phyloP scores from a whole-genome alignment of 1,140 invertebrate genomes.

The Drosophila dunni region DNA sequence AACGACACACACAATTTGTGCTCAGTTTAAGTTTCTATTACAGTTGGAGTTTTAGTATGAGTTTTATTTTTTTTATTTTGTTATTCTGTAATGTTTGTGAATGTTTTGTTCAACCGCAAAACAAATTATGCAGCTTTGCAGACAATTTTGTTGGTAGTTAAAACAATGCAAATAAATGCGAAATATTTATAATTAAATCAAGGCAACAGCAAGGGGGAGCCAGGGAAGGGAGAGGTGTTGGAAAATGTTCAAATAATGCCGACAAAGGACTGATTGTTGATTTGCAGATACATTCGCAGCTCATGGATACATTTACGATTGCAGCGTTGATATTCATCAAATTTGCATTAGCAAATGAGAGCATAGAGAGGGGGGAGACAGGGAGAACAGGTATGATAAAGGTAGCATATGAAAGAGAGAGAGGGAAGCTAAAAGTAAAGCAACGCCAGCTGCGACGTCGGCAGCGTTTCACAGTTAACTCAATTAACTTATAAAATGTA shows the following conservation, averaged over 20 bases:
- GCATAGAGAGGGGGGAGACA: constrained; percentile 24
- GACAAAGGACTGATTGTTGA: not conserved
- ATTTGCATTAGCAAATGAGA: constrained; percentile 76
- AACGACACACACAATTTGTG: constrained; percentile 53
- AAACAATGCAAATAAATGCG: constrained; percentile 45
- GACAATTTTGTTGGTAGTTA: constrained; percentile 35
- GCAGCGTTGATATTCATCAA: constrained; percentile 55
- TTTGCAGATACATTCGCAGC: constrained; percentile 22
- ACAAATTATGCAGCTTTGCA: constrained; percentile 71
- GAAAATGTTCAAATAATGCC: constrained; percentile 3
- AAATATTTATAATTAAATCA: constrained; percentile 74
- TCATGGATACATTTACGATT: constrained; percentile 30
- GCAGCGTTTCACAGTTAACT: constrained; percentile 79
- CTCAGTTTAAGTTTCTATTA: constrained; percentile 13
- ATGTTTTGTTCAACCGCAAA: constrained; percentile 65
- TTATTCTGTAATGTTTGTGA: not conserved
- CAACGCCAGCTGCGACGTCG: constrained; percentile 18
- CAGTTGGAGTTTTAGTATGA: constrained; percentile 14
- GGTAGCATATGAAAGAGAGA: constrained; percentile 9
- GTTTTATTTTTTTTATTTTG: not conserved
- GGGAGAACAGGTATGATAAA: constrained; percentile 1
- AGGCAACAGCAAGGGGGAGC: constrained; percentile 14
- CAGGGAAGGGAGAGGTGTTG: not conserved
- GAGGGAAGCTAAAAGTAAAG: constrained; percentile 1
- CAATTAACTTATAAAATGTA: constrained; percentile 84